Conservation (phyloP, 2,888 invertebrate species). For the Stomorhina lunata region DNA sequence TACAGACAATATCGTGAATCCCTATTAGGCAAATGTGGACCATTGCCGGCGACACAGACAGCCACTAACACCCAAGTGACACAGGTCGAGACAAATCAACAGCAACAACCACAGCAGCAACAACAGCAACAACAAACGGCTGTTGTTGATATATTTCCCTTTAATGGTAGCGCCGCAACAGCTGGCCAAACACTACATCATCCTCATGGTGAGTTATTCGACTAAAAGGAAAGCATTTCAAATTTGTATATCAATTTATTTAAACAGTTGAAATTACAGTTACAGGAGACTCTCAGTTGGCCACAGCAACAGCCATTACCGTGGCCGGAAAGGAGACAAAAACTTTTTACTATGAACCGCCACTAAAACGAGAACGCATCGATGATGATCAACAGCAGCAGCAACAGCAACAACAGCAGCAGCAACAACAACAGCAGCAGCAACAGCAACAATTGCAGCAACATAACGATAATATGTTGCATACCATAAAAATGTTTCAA, state of each 20-base stretch:
- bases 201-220: slow-evolving; percentile 74
- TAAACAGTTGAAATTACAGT: slow-evolving; percentile 73
- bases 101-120: slow-evolving; percentile 75
- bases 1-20: slow-evolving; percentile 76
- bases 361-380: slow-evolving; percentile 75
- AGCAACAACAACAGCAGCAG: slow-evolving; percentile 65
- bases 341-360: slow-evolving; percentile 75
- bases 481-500: slow-evolving; percentile 77
- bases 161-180: slow-evolving; percentile 75
- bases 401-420: slow-evolving; percentile 48
- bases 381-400: slow-evolving; percentile 71
- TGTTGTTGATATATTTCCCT: slow-evolving; percentile 76
- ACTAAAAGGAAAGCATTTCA: not conserved
- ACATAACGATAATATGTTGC: slow-evolving; percentile 76
- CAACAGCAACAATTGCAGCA: slow-evolving; percentile 46
- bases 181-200: slow-evolving; percentile 76
- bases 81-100: slow-evolving; percentile 71
- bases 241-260: slow-evolving; percentile 27
- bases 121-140: slow-evolving; percentile 74
- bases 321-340: slow-evolving; percentile 75
- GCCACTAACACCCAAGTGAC: slow-evolving; percentile 74
- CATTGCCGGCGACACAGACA: slow-evolving; percentile 67
- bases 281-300: slow-evolving; percentile 75
- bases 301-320: slow-evolving; percentile 68
- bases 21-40: slow-evolving; percentile 74